Percentiles rank a stretch among this genome's conserved stretches.
These are phyloP conservation scores for Agrochola litura DNA, from an alignment of 2,888 invertebrate genomes.

Conservation along the genomic window DNA sequence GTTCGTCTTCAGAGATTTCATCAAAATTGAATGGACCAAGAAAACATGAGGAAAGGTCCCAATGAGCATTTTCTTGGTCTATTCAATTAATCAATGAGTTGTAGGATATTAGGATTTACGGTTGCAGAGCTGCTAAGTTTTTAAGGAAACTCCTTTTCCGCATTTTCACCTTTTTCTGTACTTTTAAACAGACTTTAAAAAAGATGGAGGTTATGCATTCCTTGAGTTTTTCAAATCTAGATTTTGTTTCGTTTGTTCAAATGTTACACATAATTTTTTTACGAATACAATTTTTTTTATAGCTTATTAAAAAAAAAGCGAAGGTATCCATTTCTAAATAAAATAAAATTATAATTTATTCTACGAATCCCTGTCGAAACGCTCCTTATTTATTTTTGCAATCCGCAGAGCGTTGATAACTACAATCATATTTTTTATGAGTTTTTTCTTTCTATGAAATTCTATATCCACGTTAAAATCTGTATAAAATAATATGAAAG, in stretches of 20 bases:
- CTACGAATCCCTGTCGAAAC: not conserved
- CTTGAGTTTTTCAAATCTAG: not conserved
- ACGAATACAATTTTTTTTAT: not conserved
- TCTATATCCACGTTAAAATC: not conserved
- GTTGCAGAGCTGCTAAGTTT: not conserved
- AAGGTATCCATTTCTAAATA: not conserved
- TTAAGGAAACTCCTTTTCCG: not conserved
- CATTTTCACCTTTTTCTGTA: not conserved
- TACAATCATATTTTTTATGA: not conserved
- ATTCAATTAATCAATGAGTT: constrained; percentile 28
- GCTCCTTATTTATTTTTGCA: constrained; percentile 1
- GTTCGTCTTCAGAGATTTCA: constrained; percentile 34
- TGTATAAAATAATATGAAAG: not conserved
- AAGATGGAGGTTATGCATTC: not conserved
- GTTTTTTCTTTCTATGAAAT: not conserved
- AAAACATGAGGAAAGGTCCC: no score
- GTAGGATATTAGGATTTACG: constrained; percentile 4
- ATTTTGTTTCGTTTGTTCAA: not conserved
- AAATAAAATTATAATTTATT: not conserved
- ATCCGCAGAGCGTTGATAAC: not conserved
- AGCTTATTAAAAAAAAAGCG: not conserved
- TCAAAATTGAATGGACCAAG: constrained; percentile 44
- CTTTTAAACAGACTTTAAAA: not conserved
- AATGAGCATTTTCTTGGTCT: no score
- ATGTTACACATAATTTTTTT: not conserved